Evolutionary conservation across 2,113 vertebrate genomes (phyloP).

Genomic region (Balaeniceps rex): DNA sequence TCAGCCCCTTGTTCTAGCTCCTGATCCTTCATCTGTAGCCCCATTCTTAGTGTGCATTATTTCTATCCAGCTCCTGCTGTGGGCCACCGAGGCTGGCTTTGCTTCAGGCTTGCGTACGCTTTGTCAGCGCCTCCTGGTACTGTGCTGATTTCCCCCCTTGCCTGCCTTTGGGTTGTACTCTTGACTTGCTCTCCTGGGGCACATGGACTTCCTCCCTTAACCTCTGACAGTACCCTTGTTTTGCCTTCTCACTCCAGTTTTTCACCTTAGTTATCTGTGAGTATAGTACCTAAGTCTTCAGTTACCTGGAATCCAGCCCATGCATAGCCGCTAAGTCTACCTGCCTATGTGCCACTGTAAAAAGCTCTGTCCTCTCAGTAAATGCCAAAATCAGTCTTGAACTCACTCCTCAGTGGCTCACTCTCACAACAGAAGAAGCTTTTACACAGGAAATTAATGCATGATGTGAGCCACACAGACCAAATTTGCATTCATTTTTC

Average conservation of each 20-base stretch:
- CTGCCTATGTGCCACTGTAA: background rate
- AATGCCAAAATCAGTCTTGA: background rate
- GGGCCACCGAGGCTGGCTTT: background rate
- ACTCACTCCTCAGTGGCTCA: background rate
- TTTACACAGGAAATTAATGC: background rate
- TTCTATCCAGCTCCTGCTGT: background rate
- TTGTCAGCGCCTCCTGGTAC: background rate
- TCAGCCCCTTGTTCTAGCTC: background rate
- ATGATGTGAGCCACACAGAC: background rate
- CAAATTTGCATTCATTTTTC: background rate
- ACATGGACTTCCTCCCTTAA: background rate
- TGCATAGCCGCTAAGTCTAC: background rate
- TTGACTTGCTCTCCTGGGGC: background rate
- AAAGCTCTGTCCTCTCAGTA: background rate
- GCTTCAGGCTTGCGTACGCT: accelerated
- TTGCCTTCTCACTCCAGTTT: background rate
- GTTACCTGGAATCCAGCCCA: background rate
- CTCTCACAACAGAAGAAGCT: background rate
- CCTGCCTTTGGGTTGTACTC: background rate
- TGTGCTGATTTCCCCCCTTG: background rate
- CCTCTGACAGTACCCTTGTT: background rate
- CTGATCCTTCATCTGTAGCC: background rate
- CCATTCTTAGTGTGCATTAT: background rate
- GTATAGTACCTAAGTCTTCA: background rate
- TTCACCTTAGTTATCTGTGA: background rate